Conservation (phyloP, 2,797 vertebrate genomes). For the Channallabes apus region DNA sequence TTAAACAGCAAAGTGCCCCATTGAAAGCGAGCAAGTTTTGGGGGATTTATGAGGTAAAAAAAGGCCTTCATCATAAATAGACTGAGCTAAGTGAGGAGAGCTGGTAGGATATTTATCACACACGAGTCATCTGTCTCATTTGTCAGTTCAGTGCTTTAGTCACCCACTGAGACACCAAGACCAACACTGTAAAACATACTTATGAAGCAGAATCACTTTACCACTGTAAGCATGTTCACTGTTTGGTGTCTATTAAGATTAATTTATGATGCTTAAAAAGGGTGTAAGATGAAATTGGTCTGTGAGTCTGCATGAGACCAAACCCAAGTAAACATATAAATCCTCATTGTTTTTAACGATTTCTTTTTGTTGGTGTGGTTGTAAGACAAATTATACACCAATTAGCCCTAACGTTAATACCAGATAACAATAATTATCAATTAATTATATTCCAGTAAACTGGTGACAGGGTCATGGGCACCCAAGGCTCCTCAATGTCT, state of each 20-base stretch:
- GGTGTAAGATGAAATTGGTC: neutral
- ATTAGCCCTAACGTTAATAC: too few relatives aligned
- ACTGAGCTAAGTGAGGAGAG: constrained; percentile 34
- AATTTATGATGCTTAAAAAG: constrained; percentile 25
- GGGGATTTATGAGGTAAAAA: neutral
- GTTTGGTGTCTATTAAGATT: constrained; percentile 27
- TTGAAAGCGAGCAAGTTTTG: neutral
- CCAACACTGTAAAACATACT: neutral
- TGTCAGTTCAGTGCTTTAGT: constrained; percentile 34
- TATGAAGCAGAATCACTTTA: neutral
- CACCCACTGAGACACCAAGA: constrained; percentile 1
- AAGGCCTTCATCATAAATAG: constrained; percentile 42
- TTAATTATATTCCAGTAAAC: too few relatives aligned
- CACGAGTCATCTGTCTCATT: constrained; percentile 46
- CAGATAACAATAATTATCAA: too few relatives aligned
- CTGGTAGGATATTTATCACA: constrained; percentile 40
- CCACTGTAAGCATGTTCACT: neutral
- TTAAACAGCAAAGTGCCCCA: neutral
- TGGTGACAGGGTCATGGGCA: too few relatives aligned
- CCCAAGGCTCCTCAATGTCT: too few relatives aligned
- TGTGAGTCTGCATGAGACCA: neutral
- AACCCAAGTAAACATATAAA: neutral
- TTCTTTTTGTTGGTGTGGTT: neutral
- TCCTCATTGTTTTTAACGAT: neutral
- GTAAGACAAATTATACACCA: neutral